Percentiles rank a stretch among this genome's conserved stretches.
phyloP scores from a whole-genome alignment of 1,140 invertebrate species.

The Frieseomelitta varia region DNA sequence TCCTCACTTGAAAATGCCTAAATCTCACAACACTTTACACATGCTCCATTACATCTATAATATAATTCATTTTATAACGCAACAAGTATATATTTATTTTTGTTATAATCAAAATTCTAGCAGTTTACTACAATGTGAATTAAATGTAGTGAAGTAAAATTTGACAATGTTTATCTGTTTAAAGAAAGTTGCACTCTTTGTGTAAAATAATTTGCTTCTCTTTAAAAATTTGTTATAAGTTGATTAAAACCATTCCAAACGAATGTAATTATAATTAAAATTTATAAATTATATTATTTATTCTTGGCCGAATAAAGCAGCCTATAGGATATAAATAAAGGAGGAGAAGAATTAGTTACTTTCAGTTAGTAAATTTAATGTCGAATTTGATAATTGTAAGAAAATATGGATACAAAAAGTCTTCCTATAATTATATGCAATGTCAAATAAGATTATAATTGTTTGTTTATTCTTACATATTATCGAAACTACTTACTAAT shows the following conservation, averaged over 20 bases:
- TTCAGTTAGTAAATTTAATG: neutral
- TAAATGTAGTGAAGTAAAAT: neutral
- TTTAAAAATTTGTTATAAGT: slow-evolving; percentile 4
- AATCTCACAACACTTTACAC: neutral
- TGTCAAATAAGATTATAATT: slow-evolving; percentile 7
- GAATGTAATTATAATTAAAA: slow-evolving; percentile 49
- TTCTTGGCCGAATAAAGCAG: slow-evolving; percentile 65
- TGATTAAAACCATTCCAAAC: slow-evolving; percentile 50
- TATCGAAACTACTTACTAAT: neutral
- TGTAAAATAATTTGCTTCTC: slow-evolving; percentile 19
- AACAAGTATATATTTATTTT: neutral
- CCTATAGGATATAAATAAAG: slow-evolving; percentile 22
- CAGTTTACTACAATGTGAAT: neutral
- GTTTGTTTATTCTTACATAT: slow-evolving; percentile 25
- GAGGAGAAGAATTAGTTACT: slow-evolving; percentile 9
- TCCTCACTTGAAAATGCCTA: slow-evolving; percentile 9
- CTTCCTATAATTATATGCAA: slow-evolving; percentile 13
- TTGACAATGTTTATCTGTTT: neutral
- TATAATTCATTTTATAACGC: slow-evolving; percentile 14
- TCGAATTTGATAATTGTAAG: neutral
- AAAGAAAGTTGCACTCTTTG: neutral
- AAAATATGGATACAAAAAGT: neutral
- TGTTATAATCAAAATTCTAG: neutral
- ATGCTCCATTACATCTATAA: neutral
- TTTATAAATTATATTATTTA: slow-evolving; percentile 63